Conservation (phyloP, 1,140 invertebrate genomes). For the Drosophila pruinosa region DNA sequence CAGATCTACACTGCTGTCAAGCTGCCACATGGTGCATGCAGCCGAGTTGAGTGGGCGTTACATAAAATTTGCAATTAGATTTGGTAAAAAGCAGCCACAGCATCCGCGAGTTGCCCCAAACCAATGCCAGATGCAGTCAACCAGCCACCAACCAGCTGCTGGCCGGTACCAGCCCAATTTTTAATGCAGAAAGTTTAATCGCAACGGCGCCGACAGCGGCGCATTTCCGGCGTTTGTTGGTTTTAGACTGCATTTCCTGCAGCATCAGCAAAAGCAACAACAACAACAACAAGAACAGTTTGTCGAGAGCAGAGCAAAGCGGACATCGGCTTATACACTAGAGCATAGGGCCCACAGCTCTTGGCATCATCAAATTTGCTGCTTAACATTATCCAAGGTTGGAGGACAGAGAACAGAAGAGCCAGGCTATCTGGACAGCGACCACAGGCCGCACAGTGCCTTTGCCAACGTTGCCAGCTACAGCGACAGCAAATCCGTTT, state of each 20-base stretch:
- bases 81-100: slow-evolving; percentile 68
- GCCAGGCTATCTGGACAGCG: not conserved
- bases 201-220: slow-evolving; percentile 50
- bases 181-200: slow-evolving; percentile 77
- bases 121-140: not conserved
- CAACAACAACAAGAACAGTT: slow-evolving; percentile 23
- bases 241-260: slow-evolving; percentile 69
- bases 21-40: slow-evolving; percentile 58
- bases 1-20: not conserved
- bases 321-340: slow-evolving; percentile 26
- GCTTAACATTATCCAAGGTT: slow-evolving; percentile 33
- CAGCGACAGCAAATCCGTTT: slow-evolving; percentile 33
- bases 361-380: slow-evolving; percentile 69
- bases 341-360: slow-evolving; percentile 21
- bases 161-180: slow-evolving; percentile 43
- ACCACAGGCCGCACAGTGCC: slow-evolving; percentile 12
- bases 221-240: slow-evolving; percentile 75
- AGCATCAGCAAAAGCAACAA: slow-evolving; percentile 21
- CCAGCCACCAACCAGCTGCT: slow-evolving; percentile 40
- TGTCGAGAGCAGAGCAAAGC: slow-evolving; percentile 33
- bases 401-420: not conserved
- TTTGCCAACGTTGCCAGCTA: not conserved
- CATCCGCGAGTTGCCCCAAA: slow-evolving; percentile 41
- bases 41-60: slow-evolving; percentile 52
- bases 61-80: slow-evolving; percentile 80